Evolutionary conservation across 2,113 vertebrate genomes (phyloP).

Genomic region (Alectura lathami): DNA sequence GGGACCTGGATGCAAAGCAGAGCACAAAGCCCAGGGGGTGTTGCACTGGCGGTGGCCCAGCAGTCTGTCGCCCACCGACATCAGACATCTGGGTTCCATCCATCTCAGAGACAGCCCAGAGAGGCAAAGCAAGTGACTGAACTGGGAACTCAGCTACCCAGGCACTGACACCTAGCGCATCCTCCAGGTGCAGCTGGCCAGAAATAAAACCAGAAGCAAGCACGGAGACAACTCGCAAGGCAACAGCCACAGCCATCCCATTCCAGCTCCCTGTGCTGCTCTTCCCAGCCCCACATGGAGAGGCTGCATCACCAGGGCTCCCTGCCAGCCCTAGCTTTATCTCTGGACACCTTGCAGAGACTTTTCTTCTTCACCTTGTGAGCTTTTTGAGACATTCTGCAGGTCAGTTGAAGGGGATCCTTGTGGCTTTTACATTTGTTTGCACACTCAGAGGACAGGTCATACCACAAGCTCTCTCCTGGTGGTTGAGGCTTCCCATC

Average conservation of each 20-base stretch:
- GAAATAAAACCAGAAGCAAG: not conserved
- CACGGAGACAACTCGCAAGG: not conserved
- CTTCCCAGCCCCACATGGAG: not conserved
- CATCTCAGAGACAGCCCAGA: not conserved
- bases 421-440: not conserved
- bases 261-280: not conserved
- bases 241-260: not conserved
- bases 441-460: accelerated
- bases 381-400: not conserved
- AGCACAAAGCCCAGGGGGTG: not conserved
- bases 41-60: too few relatives aligned
- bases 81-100: not conserved
- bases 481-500: not conserved
- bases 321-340: not conserved
- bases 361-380: not conserved
- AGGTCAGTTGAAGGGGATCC: not conserved
- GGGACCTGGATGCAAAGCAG: not conserved
- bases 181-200: not conserved
- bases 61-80: not conserved
- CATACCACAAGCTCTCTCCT: not conserved
- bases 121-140: not conserved
- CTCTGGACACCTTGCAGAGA: not conserved
- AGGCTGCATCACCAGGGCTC: not conserved
- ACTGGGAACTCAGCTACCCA: too few relatives aligned
- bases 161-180: too few relatives aligned